These are phyloP conservation scores for Phrixothrix hirtus DNA, from an alignment of 2,888 invertebrate genomes.

Conservation along the genomic window DNA sequence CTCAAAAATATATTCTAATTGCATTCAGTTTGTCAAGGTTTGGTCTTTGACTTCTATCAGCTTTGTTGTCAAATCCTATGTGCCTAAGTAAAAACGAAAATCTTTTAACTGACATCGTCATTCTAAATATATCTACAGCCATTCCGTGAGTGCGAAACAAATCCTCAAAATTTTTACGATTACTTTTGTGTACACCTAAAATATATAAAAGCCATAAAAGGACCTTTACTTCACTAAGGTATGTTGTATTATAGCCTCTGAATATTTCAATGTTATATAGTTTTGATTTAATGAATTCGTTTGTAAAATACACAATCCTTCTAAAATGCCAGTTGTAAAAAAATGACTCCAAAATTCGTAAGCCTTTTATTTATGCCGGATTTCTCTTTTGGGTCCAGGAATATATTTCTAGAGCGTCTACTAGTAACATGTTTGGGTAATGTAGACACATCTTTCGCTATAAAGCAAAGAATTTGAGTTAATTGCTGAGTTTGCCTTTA, in stretches of 20 bases:
- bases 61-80: too few species aligned
- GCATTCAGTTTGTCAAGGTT: neutral
- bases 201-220: neutral
- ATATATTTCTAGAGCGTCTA: neutral
- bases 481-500: too few species aligned
- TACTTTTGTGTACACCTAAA: neutral
- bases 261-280: neutral
- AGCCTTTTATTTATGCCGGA: neutral
- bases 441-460: neutral
- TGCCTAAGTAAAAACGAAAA: too few species aligned
- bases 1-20: neutral
- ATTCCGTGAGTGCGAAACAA: neutral
- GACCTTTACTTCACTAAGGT: neutral
- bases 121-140: neutral
- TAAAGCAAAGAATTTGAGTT: slow-evolving; percentile 4
- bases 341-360: neutral
- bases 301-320: too few species aligned
- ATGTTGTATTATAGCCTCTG: neutral
- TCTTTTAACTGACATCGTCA: neutral
- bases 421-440: neutral
- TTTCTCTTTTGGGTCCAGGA: neutral
- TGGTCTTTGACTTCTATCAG: too few species aligned
- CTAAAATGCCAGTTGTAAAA: neutral
- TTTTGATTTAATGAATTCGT: too few species aligned
- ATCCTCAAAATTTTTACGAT: neutral